Evolutionary conservation across 2,888 invertebrate species (phyloP).

Genomic region (Coecobrya sp.): DNA sequence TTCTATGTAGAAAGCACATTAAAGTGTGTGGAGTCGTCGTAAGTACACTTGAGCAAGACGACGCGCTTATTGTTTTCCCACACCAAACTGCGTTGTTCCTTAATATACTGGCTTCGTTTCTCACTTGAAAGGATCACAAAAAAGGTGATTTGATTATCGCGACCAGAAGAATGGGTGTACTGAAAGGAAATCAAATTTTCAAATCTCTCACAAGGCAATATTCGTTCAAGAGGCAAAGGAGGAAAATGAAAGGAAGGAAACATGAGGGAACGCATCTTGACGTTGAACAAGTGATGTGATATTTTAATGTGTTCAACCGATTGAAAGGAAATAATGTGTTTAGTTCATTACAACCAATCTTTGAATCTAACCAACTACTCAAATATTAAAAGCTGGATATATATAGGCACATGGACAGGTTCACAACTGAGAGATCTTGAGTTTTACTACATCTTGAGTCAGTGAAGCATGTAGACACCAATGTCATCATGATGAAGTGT

Average conservation of each 20-base stretch:
- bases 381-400: too few species aligned
- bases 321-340: not conserved
- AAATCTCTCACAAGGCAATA: not conserved
- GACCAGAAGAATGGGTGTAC: not conserved
- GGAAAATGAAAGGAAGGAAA: not conserved
- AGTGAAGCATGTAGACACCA: too few species aligned
- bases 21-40: not conserved
- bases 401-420: too few species aligned
- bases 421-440: too few species aligned
- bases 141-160: not conserved
- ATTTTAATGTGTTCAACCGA: not conserved
- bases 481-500: too few species aligned
- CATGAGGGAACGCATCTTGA: not conserved
- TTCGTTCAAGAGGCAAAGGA: not conserved
- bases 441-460: too few species aligned
- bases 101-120: not conserved
- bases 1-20: not conserved
- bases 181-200: not conserved
- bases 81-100: not conserved
- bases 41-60: not conserved
- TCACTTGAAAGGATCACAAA: conserved; percentile 3
- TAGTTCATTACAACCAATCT: not conserved
- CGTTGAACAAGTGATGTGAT: not conserved
- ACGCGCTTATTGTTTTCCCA: not conserved
- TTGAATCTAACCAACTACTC: not conserved